Percentiles rank a stretch among this genome's conserved stretches.
Evolutionary conservation across 2,888 invertebrate species (phyloP).

Genomic region (Baronia brevicornis): DNA sequence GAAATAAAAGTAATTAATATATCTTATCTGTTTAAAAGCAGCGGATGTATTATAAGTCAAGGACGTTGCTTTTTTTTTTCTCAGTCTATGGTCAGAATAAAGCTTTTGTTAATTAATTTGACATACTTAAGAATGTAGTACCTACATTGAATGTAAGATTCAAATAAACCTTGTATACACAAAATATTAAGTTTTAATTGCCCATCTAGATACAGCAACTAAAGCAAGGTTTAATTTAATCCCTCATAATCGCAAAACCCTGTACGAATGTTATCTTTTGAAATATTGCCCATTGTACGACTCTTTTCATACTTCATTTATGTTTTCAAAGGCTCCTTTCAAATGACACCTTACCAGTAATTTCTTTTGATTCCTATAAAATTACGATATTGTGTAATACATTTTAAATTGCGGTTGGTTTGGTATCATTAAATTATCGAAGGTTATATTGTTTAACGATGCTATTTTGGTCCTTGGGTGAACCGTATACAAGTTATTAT

Average conservation of each 20-base stretch:
- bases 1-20: no score
- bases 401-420: slow-evolving; percentile 1
- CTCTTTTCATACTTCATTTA: slow-evolving; percentile 20
- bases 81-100: no score
- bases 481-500: no score
- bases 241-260: background rate
- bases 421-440: slow-evolving; percentile 4
- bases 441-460: slow-evolving; percentile 1
- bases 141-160: background rate
- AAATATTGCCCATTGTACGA: slow-evolving; percentile 20
- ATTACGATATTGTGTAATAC: slow-evolving; percentile 7
- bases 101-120: slow-evolving; percentile 1
- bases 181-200: slow-evolving; percentile 2
- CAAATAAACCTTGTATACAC: background rate
- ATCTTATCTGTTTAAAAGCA: no score
- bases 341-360: slow-evolving; percentile 14
- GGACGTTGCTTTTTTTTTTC: no score
- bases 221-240: slow-evolving; percentile 3
- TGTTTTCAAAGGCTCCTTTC: slow-evolving; percentile 30
- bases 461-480: no score
- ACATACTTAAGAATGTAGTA: background rate
- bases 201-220: slow-evolving; percentile 1
- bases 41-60: no score
- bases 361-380: slow-evolving; percentile 7
- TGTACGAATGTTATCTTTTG: slow-evolving; percentile 10